These are phyloP conservation scores for Elgaria multicarinata DNA, from an alignment of 2,113 vertebrate genomes.

Conservation along the genomic window DNA sequence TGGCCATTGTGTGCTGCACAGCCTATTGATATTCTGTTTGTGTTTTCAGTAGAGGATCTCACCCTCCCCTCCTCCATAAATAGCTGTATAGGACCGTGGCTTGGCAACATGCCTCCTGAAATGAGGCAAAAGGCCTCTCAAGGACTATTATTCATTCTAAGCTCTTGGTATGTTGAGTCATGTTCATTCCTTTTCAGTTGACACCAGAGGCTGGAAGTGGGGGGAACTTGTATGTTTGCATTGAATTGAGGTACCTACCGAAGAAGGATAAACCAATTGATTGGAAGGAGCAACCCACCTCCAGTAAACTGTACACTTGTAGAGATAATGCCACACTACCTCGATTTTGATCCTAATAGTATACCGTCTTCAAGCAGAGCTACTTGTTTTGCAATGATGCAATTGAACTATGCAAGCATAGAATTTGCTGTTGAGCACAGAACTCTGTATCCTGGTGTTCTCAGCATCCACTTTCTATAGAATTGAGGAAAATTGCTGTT, in stretches of 20 bases:
- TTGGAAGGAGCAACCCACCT: neutral
- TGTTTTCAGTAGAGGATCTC: slow-evolving; percentile 51
- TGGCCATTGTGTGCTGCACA: slow-evolving; percentile 46
- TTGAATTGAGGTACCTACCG: neutral
- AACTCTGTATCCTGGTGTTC: neutral
- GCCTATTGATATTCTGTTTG: slow-evolving; percentile 68
- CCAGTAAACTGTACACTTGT: neutral
- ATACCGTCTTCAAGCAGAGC: neutral
- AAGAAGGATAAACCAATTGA: accelerated
- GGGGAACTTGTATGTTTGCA: neutral
- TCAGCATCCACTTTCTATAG: neutral
- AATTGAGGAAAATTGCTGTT: neutral
- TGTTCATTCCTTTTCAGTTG: neutral
- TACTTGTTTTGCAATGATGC: neutral
- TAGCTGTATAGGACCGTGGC: slow-evolving; percentile 54
- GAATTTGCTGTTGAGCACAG: neutral
- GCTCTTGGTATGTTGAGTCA: neutral
- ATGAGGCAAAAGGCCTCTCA: slow-evolving; percentile 36
- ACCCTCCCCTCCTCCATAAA: slow-evolving; percentile 59
- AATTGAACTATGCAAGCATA: neutral
- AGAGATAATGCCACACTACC: no score
- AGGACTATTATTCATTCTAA: neutral
- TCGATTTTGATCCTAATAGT: neutral
- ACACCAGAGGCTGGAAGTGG: accelerated
- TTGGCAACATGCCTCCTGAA: slow-evolving; percentile 52